A percentile compares a stretch with the other conserved stretches of the same genome.
Evolutionary conservation across 2,113 vertebrate genomes (phyloP).

Genomic region (Pandion haliaetus): DNA sequence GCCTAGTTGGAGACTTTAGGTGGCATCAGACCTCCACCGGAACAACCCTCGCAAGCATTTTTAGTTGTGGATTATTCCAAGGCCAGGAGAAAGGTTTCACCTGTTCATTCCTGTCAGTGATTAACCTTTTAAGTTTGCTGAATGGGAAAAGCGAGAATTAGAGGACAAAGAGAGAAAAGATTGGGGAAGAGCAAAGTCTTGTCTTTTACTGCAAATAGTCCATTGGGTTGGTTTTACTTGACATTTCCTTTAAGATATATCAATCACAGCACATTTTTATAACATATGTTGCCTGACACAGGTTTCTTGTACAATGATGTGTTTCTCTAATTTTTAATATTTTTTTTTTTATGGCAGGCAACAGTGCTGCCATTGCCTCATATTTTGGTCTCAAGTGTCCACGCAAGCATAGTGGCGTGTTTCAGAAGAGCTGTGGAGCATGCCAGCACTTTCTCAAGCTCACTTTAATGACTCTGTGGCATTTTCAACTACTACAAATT

Average conservation of each 20-base stretch:
- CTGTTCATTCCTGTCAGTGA: not conserved
- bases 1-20: slow-evolving; percentile 39
- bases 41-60: not conserved
- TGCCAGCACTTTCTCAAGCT: slow-evolving; percentile 2
- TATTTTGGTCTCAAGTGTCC: not conserved
- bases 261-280: not conserved
- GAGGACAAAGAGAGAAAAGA: not conserved
- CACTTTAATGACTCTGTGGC: not conserved
- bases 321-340: not conserved
- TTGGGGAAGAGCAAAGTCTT: not conserved
- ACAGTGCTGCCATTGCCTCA: not conserved
- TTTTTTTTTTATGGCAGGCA: not conserved
- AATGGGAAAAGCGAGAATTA: not conserved
- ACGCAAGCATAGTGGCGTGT: not conserved
- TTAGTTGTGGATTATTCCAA: not conserved
- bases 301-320: not conserved
- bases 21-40: slow-evolving; percentile 35
- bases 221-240: not conserved
- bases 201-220: not conserved
- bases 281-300: not conserved
- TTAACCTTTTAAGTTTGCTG: not conserved
- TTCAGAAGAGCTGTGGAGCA: not conserved
- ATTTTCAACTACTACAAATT: not conserved
- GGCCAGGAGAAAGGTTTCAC: not conserved
- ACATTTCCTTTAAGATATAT: not conserved